Base-by-base conservation (phyloP, 2,113 vertebrate species). In the Crotalus horridus region DNA sequence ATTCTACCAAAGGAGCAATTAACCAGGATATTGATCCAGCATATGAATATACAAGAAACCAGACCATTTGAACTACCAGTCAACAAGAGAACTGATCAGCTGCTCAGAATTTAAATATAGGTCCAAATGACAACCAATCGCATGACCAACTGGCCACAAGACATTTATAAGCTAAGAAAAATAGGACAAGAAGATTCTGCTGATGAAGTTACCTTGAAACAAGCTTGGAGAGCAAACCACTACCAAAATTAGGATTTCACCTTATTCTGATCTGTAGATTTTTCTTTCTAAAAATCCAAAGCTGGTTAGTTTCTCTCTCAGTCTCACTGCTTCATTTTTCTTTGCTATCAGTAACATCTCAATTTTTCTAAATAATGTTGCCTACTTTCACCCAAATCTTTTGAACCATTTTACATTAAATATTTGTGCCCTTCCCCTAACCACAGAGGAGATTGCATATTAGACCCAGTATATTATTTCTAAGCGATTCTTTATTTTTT, bases 381-480 rank as follows among this genome's bases (percentile, higher is more conserved):
- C 26, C 29, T 51, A 69, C 46, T 46, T 90, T 69, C 13, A 21
- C 46, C 59, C 58, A 64, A 23, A n/a, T 53, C 46, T 69, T 69
- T 53, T 23, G 33, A 29, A n/a, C 46, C 26, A 53, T 51, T 53
- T 89, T 24, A 24, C n/a, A 89, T 89, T 46, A 90, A 69, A 90
- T 90, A 26, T 53, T 69, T 51, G 15, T 90, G 26, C 26, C n/a
- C 51, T 90, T 69, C 33, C 9, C 29, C 5, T 74, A 74, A 4
- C 8, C 17, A n/a, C 6, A 74, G 93, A 58, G 69, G 85, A 91
- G 51, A 94, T 87, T 88, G 59, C 85, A 90, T 29, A 1, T 54
- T 93, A 88, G 85, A 90, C 93, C 95, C 81, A 43, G 92, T 94
- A 91, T 39, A 6, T 51, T 95, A 56, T 87, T 94, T 90, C 33